Base-by-base conservation (phyloP, 2,113 vertebrate genomes). In the Gavialis gangeticus region DNA sequence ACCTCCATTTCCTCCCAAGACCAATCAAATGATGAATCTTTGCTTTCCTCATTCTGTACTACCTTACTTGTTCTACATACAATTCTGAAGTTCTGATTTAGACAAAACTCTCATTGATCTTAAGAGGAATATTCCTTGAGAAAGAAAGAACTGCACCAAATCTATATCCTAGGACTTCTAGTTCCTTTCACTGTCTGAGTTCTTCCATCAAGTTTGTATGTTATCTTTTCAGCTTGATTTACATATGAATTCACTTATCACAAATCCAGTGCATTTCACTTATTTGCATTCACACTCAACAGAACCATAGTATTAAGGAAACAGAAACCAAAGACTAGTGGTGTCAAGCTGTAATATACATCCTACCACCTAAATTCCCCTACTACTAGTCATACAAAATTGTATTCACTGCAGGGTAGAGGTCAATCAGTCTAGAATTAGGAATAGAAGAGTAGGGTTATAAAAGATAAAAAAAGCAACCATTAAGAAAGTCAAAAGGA, bases 21-120 rank as follows among this genome's bases (percentile, higher is more conserved):
- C 34, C 34, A 73, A 60, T 81, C 34, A 82, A 82, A n/a, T 75
- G 84, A 34, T 56, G 2, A 55, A 17, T 77, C 79, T 94, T 81
- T 0, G 0, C 84, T 14, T 63, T 62, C 34, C 73, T 84, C 0
- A 0, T 89, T 95, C 66, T 80, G 59, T 2, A 1, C 5, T 84
- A 55, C 19, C 28, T 85, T 85, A 92, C 88, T 95, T 91, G 82
- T 85, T 54, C 91, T 91, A 82, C 89, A 91, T 24, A 30, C 4
- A 24, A 73, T 88, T 78, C 79, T 93, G 90, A 91, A 91, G 81
- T 93, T 93, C 79, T 66, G 96, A 82, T 79, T 88, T 82, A 69
- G 79, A 81, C 91, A 81, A 87, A 91, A 93, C 82, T 84, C 69
- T 91, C 76, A 92, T 77, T 93, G 92, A 95, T 87, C 87, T 93